Base-by-base conservation (phyloP, 64 coral and sea anemone species). In the Orbicella faveolata region DNA sequence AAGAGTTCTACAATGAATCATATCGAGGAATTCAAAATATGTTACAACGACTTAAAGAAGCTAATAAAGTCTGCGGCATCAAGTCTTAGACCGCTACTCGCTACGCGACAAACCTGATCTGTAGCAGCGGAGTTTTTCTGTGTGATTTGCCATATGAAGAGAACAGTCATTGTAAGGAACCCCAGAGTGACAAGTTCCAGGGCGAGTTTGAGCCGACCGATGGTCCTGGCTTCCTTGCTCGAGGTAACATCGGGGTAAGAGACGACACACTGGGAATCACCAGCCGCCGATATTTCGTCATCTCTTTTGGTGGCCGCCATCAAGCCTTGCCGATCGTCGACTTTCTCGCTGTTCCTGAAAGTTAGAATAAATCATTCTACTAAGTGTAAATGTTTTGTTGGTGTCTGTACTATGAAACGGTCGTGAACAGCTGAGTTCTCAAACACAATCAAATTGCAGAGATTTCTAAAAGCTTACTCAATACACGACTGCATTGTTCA, bases 91-190 rank as follows among this genome's bases (percentile, higher is more conserved):
- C 25, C 21, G 10, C 67, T 70, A 9, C 25, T 7, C 1, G 23
- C 14, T 4, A 21, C 23, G 25, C 10, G 23, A 74, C 55, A 65
- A 6, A 89, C 92, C 87, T 89, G 65, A 18, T 35, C 74, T 5
- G 30, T 26, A 34, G 21, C 14, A 67, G 77, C 35, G 14, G 25
- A n/a, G 5, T 36, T 76, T 9, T 52, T 62, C 79, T 78, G 89
- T 61, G 79, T 76, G 21, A 94, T 39, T 34, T 94, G 92, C 92
- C 92, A 94, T 2, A 94, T 37, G 36, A 94, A 94, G 2, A 94
- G 35, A 74, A 94, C 77, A 41, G 92, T 94, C 92, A 94, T 94
- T 23, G 76, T 61, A 10, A 94, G 52, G 17, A 94, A 44, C 12
- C 72, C 92, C 1, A 94, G 8, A 3, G 92, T 70, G 21, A 89